A percentile compares a stretch with the other conserved stretches of the same genome.
These are phyloP conservation scores for Gallirallus australis DNA, from an alignment of 2,797 vertebrate species.

Conservation along the genomic window DNA sequence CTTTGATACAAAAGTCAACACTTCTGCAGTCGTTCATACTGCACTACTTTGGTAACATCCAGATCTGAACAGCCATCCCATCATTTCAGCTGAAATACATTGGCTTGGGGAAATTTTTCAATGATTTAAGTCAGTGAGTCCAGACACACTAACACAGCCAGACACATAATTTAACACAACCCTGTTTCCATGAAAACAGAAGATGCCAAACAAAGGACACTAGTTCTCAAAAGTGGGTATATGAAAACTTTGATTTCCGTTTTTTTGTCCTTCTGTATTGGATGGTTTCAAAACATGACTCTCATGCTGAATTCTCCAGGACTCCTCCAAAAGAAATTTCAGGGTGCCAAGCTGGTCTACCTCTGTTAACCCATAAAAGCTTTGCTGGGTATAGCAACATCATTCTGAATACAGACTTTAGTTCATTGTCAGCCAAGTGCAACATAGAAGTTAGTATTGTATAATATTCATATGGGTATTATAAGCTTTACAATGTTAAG, in stretches of 20 bases:
- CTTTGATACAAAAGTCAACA: not conserved
- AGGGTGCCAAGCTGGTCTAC: not conserved
- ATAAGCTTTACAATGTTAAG: not conserved
- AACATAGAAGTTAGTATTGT: not conserved
- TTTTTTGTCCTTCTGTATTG: not conserved
- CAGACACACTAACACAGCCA: not conserved
- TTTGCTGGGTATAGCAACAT: not conserved
- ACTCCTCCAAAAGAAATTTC: not conserved
- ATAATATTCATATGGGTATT: not conserved
- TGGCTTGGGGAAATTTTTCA: not conserved
- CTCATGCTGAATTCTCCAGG: not conserved
- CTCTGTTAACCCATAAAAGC: accelerated
- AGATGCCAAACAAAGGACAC: not conserved
- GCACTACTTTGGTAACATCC: not conserved
- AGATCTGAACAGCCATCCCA: not conserved
- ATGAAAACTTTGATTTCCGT: not conserved
- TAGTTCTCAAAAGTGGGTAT: not conserved
- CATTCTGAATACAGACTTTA: not conserved
- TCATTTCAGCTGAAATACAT: not conserved
- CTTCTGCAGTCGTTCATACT: not conserved
- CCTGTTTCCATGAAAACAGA: not conserved
- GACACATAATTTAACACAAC: not conserved
- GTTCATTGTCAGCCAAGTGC: not conserved
- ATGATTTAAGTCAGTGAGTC: not conserved
- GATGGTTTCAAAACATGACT: not conserved